A percentile compares a stretch with the other conserved stretches of the same genome.
Conservation (phyloP, 2,797 vertebrate species). For the Lemur catta region DNA sequence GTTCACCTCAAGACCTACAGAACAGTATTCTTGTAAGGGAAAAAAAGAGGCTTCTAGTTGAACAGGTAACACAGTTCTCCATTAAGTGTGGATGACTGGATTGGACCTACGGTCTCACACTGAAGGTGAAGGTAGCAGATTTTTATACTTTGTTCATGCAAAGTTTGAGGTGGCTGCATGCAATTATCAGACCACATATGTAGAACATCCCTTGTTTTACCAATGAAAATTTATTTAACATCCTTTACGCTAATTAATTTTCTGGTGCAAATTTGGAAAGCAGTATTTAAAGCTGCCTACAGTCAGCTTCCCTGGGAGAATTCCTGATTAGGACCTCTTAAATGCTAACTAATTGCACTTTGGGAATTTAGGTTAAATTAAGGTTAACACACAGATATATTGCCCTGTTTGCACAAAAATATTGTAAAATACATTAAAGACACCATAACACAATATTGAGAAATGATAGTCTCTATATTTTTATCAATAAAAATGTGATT, state of each 20-base stretch:
- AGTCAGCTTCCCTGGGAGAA: neutral
- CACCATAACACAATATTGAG: neutral
- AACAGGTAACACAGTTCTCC: neutral
- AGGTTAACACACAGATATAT: neutral
- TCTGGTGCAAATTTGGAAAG: neutral
- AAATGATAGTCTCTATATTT: neutral
- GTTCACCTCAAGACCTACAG: neutral
- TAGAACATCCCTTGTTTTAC: neutral
- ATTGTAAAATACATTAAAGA: neutral
- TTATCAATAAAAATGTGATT: neutral
- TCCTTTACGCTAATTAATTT: neutral
- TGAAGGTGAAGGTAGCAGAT: neutral
- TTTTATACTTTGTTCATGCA: neutral
- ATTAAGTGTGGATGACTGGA: neutral
- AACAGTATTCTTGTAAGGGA: neutral
- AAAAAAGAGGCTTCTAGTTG: neutral
- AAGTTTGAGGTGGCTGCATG: neutral
- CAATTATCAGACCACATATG: neutral
- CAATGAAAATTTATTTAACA: neutral
- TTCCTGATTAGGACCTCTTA: neutral
- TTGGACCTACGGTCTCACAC: neutral
- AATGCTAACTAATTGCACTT: neutral
- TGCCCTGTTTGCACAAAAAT: neutral
- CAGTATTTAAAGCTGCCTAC: neutral
- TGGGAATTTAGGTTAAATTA: neutral